Evolutionary conservation across 2,797 vertebrate species (phyloP), one percentile per base, ranked within the genome.

Genomic region (Phalloptychus januarius): DNA sequence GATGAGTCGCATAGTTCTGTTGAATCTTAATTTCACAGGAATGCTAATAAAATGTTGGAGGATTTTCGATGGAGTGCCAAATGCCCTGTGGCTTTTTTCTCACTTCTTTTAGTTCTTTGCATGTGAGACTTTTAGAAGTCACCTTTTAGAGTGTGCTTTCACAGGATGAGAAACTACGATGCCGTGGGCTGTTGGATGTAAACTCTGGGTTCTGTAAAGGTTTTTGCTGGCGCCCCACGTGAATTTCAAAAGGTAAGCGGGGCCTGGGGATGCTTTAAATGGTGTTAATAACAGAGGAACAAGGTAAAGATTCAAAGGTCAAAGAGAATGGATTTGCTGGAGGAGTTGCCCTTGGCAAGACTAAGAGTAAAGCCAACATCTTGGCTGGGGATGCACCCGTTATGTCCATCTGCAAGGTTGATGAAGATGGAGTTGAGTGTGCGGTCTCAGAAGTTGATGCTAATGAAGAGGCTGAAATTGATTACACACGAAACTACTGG

Each of bases 251-350:
- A 46, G 28, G 67, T 77, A 75, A 50, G 31, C 63, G 20, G 56
- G 50, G 79, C 58, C 40, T 11, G 52, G 69, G 73, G 72, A 79
- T 44, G 79, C 71, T 85, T 93, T 95, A 95, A 95, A 96, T 96
- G 95, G 94, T 96, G 87, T 89, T 92, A 83, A 92, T 93, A 86
- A 92, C 86, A 44, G 93, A 94, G 82, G 85, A 93, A 77, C 81
- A 87, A 83, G 75, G 70, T 76, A 91, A 89, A 71, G 90, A 77
- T 75, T 83, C 89, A 76, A 93, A 93, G 86, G 85, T 93, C 83
- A 86, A 44, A 83, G 89, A 93, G 85, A 93, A 95, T 93, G 88
- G 92, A 85, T 86, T 88, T 61, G 80, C 80, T 3, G 15, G 73
- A 73, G 69, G 81, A 52, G 20, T 48, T 45, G 81, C 31, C 50